A percentile compares a stretch with the other conserved stretches of the same genome.
Evolutionary conservation across 2,888 invertebrate species (phyloP).

Genomic region (Drosophila flavopinicola): DNA sequence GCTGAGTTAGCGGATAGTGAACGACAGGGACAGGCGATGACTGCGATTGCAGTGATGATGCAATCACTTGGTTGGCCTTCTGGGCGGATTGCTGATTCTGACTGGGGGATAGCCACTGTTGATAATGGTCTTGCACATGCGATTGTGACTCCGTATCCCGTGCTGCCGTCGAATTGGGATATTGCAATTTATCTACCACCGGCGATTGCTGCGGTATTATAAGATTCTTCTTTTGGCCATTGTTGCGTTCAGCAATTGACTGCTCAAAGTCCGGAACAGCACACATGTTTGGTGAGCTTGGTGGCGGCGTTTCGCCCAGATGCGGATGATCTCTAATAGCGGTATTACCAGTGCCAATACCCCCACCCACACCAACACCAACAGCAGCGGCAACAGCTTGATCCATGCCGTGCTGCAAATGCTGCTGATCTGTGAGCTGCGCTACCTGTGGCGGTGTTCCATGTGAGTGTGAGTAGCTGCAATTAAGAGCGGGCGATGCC

Average conservation of each 20-base stretch:
- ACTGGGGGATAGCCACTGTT: conserved; percentile 56
- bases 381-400: conserved; percentile 3
- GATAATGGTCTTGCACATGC: conserved; percentile 55
- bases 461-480: conserved; percentile 65
- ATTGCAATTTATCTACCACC: conserved; percentile 29
- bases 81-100: conserved; percentile 39
- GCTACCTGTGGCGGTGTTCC: conserved; percentile 64
- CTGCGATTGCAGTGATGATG: conserved; percentile 2
- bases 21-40: conserved; percentile 14
- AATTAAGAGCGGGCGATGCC: conserved; percentile 81
- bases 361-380: conserved; percentile 9
- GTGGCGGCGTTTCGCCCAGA: conserved; percentile 74
- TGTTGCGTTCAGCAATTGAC: conserved; percentile 36
- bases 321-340: conserved; percentile 49
- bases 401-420: conserved; percentile 26
- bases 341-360: neutral
- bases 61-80: conserved; percentile 15
- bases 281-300: conserved; percentile 76
- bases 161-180: too few relatives aligned
- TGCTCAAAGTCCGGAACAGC: conserved; percentile 72
- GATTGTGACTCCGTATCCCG: conserved; percentile 32
- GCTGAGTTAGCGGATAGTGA: conserved; percentile 23
- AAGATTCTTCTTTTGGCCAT: conserved; percentile 24
- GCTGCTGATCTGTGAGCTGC: conserved; percentile 39
- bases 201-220: conserved; percentile 33